phyloP scores from a whole-genome alignment of 2,113 vertebrate species.

The Cochlearius cochlearius region DNA sequence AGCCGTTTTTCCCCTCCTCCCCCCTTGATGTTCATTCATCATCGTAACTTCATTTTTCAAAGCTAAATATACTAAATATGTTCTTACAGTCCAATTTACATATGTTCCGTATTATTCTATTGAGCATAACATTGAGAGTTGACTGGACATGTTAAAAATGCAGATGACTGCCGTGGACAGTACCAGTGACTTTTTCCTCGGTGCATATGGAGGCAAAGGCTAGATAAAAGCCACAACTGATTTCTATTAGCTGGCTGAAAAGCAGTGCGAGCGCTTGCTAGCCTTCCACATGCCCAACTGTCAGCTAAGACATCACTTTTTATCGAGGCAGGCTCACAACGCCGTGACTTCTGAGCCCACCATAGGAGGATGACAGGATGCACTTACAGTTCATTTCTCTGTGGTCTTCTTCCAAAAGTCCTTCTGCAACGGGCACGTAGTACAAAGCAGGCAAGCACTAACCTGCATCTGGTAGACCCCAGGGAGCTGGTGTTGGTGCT shows the following conservation, averaged over 20 bases:
- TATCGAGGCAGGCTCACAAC: neutral
- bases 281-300: neutral
- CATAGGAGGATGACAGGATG: neutral
- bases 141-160: conserved; percentile 15
- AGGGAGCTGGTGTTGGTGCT: neutral
- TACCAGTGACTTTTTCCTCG: neutral
- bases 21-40: neutral
- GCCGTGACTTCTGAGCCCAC: neutral
- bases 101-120: conserved; percentile 32
- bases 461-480: conserved; percentile 33
- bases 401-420: conserved; percentile 13
- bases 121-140: conserved; percentile 13
- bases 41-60: conserved; percentile 43
- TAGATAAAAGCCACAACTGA: neutral
- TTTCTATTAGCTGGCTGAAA: conserved; percentile 22
- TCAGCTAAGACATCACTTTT: conserved; percentile 38
- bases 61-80: neutral
- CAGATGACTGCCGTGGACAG: neutral
- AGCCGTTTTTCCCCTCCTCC: neutral
- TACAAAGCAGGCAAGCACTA: neutral
- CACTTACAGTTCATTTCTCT: conserved; percentile 31
- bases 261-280: neutral
- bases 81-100: neutral
- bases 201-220: neutral
- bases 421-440: neutral